Evolutionary conservation across 2,888 invertebrate species (phyloP), one percentile per base, ranked within the genome.

Genomic region (Temnothorax ravouxi): DNA sequence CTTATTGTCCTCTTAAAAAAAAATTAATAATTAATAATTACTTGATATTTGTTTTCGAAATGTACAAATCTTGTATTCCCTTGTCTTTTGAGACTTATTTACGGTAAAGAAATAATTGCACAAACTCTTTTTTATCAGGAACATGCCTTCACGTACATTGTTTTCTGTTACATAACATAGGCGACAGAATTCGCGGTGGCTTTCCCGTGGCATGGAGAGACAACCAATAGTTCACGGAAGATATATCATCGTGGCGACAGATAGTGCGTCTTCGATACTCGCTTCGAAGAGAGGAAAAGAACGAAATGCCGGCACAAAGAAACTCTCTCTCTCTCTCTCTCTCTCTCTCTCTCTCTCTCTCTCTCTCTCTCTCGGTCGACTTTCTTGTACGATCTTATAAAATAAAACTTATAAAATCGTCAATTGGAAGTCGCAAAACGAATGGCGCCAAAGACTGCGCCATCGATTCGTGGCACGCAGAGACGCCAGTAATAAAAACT

Each of bases 381-480:
- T 64, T 76, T 71, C 56, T 59, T 61, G 47, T 61, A 13, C 18
- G 25, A 71, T 61, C 59, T 47, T 71, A 25, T 50, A 38, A 71
- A 72, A 72, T 80, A 80, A 72, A 80, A 80, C 59, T 67, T 77
- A 59, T 47, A 80, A 72, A 72, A 59, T 80, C 72, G 38, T 72
- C 79, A 61, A 80, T 80, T 80, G 79, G 44, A 77, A 80, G 72
- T 71, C 29, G 56, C 79, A 25, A 79, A 72, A 38, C 38, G 56
- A n/a, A 77, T 47, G 34, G 79, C 59, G 38, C 72, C 71, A 18
- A 76, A 81, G 47, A 21, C 56, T 38, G 56, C 34, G 44, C 59
- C 47, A 87, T 88, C 81, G 79, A 88, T 88, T 85, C 80, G 62
- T 38, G 62, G 79, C 88, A 88, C 85, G 88, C 88, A 82, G 67